phyloP scores from a whole-genome alignment of 2,113 vertebrate genomes.

The Corythaixoides concolor region DNA sequence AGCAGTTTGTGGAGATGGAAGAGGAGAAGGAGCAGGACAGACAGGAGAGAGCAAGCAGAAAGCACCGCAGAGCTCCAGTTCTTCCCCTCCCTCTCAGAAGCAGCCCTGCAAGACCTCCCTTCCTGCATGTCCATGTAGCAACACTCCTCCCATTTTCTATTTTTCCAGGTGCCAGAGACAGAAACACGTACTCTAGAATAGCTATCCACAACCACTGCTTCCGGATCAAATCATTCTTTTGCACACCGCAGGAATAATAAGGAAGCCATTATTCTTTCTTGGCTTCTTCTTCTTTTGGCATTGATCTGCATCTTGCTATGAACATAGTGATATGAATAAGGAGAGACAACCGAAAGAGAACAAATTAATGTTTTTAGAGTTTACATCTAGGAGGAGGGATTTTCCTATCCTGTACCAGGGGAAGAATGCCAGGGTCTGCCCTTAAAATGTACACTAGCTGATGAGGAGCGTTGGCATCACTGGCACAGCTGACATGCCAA shows the following conservation, averaged over 20 bases:
- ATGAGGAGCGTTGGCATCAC: background rate
- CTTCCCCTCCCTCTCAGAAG: background rate
- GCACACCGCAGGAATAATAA: accelerated
- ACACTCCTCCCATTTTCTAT: accelerated
- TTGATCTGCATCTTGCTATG: background rate
- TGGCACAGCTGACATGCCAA: background rate
- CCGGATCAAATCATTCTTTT: background rate
- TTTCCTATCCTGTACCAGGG: background rate
- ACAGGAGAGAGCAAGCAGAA: background rate
- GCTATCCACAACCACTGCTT: background rate
- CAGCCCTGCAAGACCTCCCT: background rate
- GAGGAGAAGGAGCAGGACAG: background rate
- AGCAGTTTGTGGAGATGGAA: background rate
- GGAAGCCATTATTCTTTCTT: background rate
- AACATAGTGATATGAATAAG: background rate
- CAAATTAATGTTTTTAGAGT: background rate
- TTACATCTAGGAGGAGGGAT: background rate
- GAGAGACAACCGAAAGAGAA: background rate
- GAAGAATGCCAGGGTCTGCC: background rate
- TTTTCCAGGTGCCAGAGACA: background rate
- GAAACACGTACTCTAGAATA: accelerated
- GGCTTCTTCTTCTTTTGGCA: background rate
- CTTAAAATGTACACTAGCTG: background rate
- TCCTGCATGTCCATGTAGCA: accelerated
- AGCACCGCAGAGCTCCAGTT: background rate